Conservation (phyloP, 2,797 vertebrate species). For the Thunnus albacares region DNA sequence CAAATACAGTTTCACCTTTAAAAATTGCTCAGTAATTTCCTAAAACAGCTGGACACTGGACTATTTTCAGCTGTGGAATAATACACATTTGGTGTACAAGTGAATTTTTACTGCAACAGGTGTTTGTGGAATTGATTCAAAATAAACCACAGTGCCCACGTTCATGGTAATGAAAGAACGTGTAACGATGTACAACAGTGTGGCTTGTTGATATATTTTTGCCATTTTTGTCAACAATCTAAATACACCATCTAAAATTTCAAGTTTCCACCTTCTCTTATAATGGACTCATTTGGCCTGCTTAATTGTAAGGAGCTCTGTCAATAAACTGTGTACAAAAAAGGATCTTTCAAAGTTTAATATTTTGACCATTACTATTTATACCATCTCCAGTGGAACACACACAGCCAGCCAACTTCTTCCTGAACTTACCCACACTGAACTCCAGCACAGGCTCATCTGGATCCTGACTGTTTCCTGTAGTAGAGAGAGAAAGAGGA, state of each 20-base stretch:
- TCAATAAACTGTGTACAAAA: neutral
- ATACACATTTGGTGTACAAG: neutral
- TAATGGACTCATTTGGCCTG: neutral
- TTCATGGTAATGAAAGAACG: neutral
- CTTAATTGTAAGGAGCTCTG: neutral
- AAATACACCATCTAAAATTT: too few species aligned
- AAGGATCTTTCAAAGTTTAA: neutral
- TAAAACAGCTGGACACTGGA: too few species aligned
- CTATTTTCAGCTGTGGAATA: neutral
- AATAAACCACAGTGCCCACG: too few species aligned
- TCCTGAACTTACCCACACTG: constrained; percentile 91
- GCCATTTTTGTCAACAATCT: neutral
- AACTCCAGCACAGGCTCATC: constrained; percentile 99
- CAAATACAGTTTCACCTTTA: too few species aligned
- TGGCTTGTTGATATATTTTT: neutral
- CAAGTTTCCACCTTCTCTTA: too few species aligned
- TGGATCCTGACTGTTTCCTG: constrained; percentile 96
- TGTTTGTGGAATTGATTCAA: too few species aligned
- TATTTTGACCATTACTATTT: neutral
- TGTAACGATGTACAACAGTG: neutral
- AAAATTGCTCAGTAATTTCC: too few species aligned
- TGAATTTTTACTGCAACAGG: neutral
- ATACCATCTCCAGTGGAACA: too few species aligned
- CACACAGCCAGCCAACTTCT: neutral
- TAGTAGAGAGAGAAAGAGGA: constrained; percentile 25